Evolutionary conservation across 2,113 vertebrate genomes (phyloP).

Genomic region (Hiodon alosoides): DNA sequence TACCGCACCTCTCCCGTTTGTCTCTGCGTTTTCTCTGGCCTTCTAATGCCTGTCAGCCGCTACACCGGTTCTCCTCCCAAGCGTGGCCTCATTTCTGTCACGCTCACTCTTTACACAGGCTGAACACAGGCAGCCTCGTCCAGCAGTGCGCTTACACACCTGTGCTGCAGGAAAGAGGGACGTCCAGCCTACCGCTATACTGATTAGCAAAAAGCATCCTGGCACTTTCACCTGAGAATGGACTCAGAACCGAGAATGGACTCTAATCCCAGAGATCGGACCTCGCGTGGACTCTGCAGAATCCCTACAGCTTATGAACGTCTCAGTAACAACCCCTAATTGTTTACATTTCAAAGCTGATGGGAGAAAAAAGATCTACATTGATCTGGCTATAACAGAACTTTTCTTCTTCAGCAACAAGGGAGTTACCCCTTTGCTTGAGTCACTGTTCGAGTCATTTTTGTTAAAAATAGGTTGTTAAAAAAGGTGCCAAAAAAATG

Average conservation of each 20-base stretch:
- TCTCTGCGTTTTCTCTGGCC: too few relatives aligned
- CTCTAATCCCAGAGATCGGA: constrained; percentile 46
- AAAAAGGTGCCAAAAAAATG: background rate
- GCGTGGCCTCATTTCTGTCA: too few relatives aligned
- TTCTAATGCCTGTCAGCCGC: too few relatives aligned
- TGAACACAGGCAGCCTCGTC: too few relatives aligned
- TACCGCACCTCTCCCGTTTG: too few relatives aligned
- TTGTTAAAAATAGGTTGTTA: constrained; percentile 29
- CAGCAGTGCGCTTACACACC: too few relatives aligned
- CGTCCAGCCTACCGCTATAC: too few relatives aligned
- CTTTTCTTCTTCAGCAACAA: constrained; percentile 45
- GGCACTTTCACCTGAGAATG: too few relatives aligned
- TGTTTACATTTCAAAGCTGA: constrained; percentile 30
- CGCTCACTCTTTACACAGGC: too few relatives aligned
- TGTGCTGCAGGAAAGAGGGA: too few relatives aligned
- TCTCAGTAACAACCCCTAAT: constrained; percentile 46
- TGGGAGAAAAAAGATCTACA: constrained; percentile 24
- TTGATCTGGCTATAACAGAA: constrained; percentile 36
- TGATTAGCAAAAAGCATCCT: too few relatives aligned
- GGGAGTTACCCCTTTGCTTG: constrained; percentile 51
- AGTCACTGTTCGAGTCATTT: constrained; percentile 45
- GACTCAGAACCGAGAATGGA: constrained; percentile 10
- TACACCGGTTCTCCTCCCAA: too few relatives aligned
- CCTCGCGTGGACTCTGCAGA: constrained; percentile 38
- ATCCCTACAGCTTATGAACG: constrained; percentile 33